Evolutionary conservation across 2,888 invertebrate genomes (phyloP).

Genomic region (Sarcophaga rosellei): DNA sequence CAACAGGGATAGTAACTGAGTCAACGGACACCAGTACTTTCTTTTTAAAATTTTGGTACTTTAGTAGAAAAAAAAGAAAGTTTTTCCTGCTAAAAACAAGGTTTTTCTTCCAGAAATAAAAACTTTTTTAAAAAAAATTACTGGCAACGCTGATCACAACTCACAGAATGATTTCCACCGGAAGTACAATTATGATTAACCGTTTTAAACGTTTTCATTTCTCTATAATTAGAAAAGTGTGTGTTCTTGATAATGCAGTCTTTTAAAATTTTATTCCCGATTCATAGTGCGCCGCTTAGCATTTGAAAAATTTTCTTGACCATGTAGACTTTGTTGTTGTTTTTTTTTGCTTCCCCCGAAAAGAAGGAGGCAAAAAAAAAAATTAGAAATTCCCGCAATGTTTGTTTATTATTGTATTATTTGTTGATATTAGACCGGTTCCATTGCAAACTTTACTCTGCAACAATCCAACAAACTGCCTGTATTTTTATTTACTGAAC

Average conservation of each 20-base stretch:
- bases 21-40: no score
- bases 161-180: no score
- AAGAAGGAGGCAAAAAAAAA: conserved; percentile 27
- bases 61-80: no score
- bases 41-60: no score
- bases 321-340: conserved; percentile 45
- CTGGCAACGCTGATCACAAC: no score
- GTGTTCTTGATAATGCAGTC: neutral
- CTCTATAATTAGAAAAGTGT: no score
- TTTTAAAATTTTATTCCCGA: conserved; percentile 3
- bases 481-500: conserved; percentile 47
- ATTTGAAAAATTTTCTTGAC: conserved; percentile 66
- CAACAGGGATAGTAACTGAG: no score
- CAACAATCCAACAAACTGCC: conserved; percentile 49
- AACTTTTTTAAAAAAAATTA: no score
- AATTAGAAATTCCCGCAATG: conserved; percentile 63
- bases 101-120: no score
- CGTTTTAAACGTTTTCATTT: no score
- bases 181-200: no score
- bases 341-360: conserved; percentile 33
- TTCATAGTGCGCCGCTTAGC: conserved; percentile 52
- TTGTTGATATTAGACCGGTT: conserved; percentile 61
- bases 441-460: conserved; percentile 46
- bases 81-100: no score
- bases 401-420: conserved; percentile 52